Percentiles rank a stretch among this genome's conserved stretches.
These are phyloP conservation scores for Colius striatus DNA, from an alignment of 2,113 vertebrate genomes.

Conservation along the genomic window DNA sequence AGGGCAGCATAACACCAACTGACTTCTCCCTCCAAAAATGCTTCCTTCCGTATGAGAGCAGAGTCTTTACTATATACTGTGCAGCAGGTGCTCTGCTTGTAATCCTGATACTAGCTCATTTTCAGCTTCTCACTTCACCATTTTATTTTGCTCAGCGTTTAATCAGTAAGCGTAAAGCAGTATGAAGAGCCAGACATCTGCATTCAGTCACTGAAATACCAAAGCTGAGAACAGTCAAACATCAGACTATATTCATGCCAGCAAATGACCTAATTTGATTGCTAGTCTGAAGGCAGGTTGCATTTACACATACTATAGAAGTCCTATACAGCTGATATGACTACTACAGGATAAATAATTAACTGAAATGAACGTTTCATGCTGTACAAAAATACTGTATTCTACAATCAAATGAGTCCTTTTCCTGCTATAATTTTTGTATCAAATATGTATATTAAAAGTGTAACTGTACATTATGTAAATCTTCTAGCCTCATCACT, in stretches of 20 bases:
- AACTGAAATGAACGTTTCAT: slow-evolving; percentile 62
- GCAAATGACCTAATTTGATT: slow-evolving; percentile 58
- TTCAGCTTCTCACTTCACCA: slow-evolving; percentile 75
- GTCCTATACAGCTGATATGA: slow-evolving; percentile 64
- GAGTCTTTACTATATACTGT: slow-evolving; percentile 83
- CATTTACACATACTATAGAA: slow-evolving; percentile 58
- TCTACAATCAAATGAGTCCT: slow-evolving; percentile 70
- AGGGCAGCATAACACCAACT: slow-evolving; percentile 84
- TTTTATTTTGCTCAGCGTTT: slow-evolving; percentile 80
- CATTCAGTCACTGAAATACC: slow-evolving; percentile 58
- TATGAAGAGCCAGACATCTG: slow-evolving; percentile 77
- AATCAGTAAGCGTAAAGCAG: slow-evolving; percentile 84
- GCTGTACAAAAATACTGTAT: slow-evolving; percentile 77
- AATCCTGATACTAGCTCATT: slow-evolving; percentile 76
- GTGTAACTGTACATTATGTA: slow-evolving; percentile 76
- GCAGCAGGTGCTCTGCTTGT: slow-evolving; percentile 75
- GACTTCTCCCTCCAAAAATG: slow-evolving; percentile 87
- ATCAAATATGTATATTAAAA: slow-evolving; percentile 79
- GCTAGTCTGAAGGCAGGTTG: slow-evolving; percentile 56
- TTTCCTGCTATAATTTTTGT: slow-evolving; percentile 72
- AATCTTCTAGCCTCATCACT: slow-evolving; percentile 60
- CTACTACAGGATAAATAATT: slow-evolving; percentile 71
- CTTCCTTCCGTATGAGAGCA: slow-evolving; percentile 88
- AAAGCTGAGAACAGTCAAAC: slow-evolving; percentile 73
- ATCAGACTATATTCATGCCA: slow-evolving; percentile 63